Base-by-base conservation (phyloP, 2,797 vertebrate genomes). In the Schizopygopsis pylzovi region DNA sequence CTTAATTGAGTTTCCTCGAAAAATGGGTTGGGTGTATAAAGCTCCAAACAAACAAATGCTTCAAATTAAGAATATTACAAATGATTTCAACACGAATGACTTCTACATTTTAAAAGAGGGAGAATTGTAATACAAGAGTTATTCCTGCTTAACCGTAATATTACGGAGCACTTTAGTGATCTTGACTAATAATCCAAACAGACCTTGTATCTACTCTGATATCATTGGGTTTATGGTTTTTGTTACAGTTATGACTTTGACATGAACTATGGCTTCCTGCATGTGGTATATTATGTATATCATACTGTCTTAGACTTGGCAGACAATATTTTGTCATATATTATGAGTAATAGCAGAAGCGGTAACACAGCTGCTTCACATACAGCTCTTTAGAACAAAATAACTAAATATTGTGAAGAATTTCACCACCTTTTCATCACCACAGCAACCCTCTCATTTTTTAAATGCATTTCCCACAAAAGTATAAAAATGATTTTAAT, bases 1-100 rank as follows among this genome's bases (percentile, higher is more conserved):
- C 68, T 73, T 71, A 81, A 76, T 65, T 77, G 28, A 76, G 13
- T 67, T 84, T 72, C 22, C 43, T n/a, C 10, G 8, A 13, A 78
- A 73, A 83, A 65, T 20, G 0, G 37, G 10, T 61, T 73, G 70
- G 37, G 18, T 33, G 16, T 75, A 37, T n/a, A 52, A 52, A 45
- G 18, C 81, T 33, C 70, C 25, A 73, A 82, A 82, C 56, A 82
- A 49, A 47, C 11, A 43, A 63, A 83, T 59, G 68, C 52, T 61
- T 28, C 4, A n/a, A 61, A 18, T 18, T 43, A 72, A 79, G 15
- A 67, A 67, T 70, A 54, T 82, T 45, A 56, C 22, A 59, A 47
- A 63, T 1, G 1, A 25, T 65, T 6, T 49, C 43, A 52, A 47
- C 16, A 22, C 49, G 56, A 25, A 22, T 20, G 67, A 56, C 25